Conservation (phyloP, 2,797 vertebrate species). For the Alectoris magna region DNA sequence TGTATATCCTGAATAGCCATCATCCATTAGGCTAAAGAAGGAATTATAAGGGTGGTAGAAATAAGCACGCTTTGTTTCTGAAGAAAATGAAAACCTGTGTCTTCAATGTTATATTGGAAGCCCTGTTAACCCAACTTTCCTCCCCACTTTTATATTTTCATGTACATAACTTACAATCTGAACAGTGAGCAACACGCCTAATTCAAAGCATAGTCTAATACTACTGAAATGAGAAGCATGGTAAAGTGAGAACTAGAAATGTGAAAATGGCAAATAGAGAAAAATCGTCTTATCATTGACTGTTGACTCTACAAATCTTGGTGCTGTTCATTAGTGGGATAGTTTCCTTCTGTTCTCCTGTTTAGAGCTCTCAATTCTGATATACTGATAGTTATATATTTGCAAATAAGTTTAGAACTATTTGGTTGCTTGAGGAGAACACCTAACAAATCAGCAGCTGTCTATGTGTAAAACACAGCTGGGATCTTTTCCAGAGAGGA, state of each 20-base stretch:
- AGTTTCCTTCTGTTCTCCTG: background rate
- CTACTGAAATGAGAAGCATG: background rate
- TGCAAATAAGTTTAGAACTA: slow-evolving; percentile 17
- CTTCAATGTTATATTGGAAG: slow-evolving; percentile 7
- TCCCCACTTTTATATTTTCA: background rate
- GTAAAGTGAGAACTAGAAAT: background rate
- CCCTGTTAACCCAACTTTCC: background rate
- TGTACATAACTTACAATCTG: background rate
- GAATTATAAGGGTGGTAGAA: background rate
- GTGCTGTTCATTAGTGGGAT: background rate
- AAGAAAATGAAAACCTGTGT: background rate
- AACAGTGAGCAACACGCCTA: background rate
- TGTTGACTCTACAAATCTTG: background rate
- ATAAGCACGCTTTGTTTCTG: slow-evolving; percentile 18
- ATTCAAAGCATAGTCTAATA: background rate
- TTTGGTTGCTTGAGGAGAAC: background rate
- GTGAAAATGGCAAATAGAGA: background rate
- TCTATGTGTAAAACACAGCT: background rate
- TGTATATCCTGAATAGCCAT: background rate
- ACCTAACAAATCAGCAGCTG: background rate
- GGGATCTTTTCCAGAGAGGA: slow-evolving; percentile 26
- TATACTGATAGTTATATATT: background rate
- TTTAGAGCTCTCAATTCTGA: background rate
- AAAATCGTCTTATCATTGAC: background rate
- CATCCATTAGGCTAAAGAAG: background rate